These are phyloP conservation scores for Lucilia sericata DNA, from an alignment of 1,140 invertebrate genomes.

Conservation along the genomic window DNA sequence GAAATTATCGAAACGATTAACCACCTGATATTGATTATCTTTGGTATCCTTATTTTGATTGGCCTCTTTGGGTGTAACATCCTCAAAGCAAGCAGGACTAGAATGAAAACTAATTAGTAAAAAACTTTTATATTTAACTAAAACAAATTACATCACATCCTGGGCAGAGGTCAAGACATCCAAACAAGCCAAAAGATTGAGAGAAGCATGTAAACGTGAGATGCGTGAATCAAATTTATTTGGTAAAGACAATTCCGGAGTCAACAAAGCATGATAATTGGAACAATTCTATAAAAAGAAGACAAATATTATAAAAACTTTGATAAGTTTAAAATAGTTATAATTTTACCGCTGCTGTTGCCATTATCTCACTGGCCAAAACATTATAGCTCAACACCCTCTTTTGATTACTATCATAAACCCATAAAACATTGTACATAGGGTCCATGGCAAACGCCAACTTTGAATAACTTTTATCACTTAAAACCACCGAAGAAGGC, in stretches of 20 bases:
- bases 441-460: constrained; percentile 78
- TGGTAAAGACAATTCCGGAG: constrained; percentile 82
- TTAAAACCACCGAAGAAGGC: constrained; percentile 33
- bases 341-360: constrained; percentile 55
- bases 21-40: constrained; percentile 82
- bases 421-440: constrained; percentile 87
- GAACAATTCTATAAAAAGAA: constrained; percentile 55
- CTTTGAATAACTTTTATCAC: constrained; percentile 57
- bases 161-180: constrained; percentile 89
- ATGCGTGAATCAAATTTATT: constrained; percentile 74
- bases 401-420: constrained; percentile 78
- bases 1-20: constrained; percentile 94
- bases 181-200: constrained; percentile 89
- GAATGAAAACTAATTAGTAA: constrained; percentile 11
- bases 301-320: neutral
- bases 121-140: neutral
- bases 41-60: constrained; percentile 66
- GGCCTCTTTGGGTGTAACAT: constrained; percentile 59
- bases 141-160: constrained; percentile 72
- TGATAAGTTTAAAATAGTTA: neutral
- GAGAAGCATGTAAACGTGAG: constrained; percentile 86
- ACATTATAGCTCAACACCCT: constrained; percentile 87
- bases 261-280: constrained; percentile 62
- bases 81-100: constrained; percentile 62
- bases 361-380: constrained; percentile 75